phyloP scores from a whole-genome alignment of 23 tunicate species.

The Oikopleura albicans region DNA sequence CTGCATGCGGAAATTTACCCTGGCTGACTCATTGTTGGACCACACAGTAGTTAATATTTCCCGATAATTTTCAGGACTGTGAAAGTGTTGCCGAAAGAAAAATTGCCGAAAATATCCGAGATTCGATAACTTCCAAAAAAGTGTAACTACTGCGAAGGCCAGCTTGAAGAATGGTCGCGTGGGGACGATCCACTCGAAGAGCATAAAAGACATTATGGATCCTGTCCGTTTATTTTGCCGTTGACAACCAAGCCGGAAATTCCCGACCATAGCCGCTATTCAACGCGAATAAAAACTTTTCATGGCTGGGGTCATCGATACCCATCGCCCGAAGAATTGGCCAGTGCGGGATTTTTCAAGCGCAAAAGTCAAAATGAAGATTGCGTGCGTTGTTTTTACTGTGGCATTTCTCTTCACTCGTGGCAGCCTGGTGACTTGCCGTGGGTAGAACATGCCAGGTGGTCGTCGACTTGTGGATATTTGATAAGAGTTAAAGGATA shows the following conservation, averaged over 20 bases:
- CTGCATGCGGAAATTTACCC: too few relatives aligned
- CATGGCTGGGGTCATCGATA: neutral
- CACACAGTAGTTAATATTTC: too few relatives aligned
- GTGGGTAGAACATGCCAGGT: neutral
- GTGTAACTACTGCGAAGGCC: slow-evolving; percentile 4
- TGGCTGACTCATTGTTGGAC: too few relatives aligned
- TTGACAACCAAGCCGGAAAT: neutral
- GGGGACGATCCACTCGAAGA: neutral
- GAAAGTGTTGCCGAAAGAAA: too few relatives aligned
- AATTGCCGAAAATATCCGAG: too few relatives aligned
- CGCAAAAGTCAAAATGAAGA: neutral
- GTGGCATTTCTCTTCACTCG: neutral
- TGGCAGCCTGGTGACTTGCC: neutral
- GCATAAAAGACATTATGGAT: neutral
- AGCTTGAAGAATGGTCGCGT: neutral
- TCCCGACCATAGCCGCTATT: neutral
- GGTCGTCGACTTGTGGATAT: neutral
- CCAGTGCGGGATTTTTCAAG: neutral
- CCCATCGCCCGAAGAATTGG: slow-evolving; percentile 1
- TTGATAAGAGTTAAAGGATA: slow-evolving; percentile 5
- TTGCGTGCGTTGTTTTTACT: neutral
- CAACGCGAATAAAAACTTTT: neutral
- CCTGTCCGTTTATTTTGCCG: neutral
- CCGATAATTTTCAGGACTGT: too few relatives aligned
- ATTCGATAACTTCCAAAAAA: too few relatives aligned